Base-by-base conservation (phyloP, 2,113 vertebrate genomes). In the Petaurus breviceps region DNA sequence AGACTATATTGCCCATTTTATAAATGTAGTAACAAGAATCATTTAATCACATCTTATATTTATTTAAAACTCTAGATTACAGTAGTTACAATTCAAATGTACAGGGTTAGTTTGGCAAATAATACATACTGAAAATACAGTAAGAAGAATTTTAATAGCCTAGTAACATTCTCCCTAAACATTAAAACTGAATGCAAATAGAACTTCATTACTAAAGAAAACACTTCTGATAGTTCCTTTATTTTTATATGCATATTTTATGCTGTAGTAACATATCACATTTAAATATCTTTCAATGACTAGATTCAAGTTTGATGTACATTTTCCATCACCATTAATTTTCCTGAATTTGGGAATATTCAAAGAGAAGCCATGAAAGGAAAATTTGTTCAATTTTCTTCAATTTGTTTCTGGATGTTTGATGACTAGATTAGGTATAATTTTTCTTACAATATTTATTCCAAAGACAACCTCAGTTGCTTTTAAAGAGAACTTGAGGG, bases 1-100 rank as follows among this genome's bases (percentile, higher is more conserved):
- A 97, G 51, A 96, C 89, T 55, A 90, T 55, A 95, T 10, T 93
- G 46, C 89, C 94, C 95, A 97, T 90, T n/a, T 28, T 89, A 94
- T 84, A 77, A 98, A 96, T 46, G 97, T 50, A 98, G 95, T 96
- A 98, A 98, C 96, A 97, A 97, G 89, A 98, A 98, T 98, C 96
- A 26, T 68, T 97, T 98, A 31, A 96, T 97, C 68, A 84, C n/a
- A 43, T 97, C 97, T 97, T 92, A 92, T 92, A 97, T 98, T 98
- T 98, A 98, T 99, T 99, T 98, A 97, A n/a, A n/a, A 97, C 37
- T 98, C 97, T 98, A 98, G 95, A 61, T 98, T 98, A 97, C 97
- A 98, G 94, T 97, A 98, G 96, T 98, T 99, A 99, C 98, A 99
- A 95, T 98, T 98, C 94, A 96, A 98, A 97, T 98, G 57, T 97